phyloP scores from a whole-genome alignment of 2,888 invertebrate species.

The Euplexia lucipara region DNA sequence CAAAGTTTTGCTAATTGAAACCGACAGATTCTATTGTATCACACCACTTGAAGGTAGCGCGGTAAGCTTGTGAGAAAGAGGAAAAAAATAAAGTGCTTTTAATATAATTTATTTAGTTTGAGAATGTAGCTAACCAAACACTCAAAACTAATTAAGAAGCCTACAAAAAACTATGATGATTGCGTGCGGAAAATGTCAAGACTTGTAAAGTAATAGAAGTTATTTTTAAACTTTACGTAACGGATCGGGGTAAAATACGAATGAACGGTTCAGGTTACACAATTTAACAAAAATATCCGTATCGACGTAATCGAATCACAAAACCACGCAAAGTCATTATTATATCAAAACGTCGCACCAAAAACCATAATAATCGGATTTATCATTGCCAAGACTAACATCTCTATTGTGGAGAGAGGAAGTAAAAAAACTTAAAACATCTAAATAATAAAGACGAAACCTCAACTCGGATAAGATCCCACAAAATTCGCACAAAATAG shows the following conservation, averaged over 20 bases:
- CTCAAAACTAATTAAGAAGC: neutral
- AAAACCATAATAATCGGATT: slow-evolving; percentile 54
- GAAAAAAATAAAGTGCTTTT: slow-evolving; percentile 43
- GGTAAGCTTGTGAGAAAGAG: slow-evolving; percentile 69
- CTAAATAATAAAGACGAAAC: slow-evolving; percentile 47
- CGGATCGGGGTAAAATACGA: neutral
- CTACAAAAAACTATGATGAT: neutral
- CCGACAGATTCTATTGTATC: slow-evolving; percentile 75
- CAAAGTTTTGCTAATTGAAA: slow-evolving; percentile 76
- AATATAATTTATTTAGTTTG: neutral
- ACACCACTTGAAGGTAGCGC: slow-evolving; percentile 68
- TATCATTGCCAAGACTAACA: slow-evolving; percentile 41
- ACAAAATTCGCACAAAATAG: slow-evolving; percentile 63
- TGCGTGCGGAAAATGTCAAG: neutral
- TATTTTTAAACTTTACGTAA: neutral
- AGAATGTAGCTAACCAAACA: neutral
- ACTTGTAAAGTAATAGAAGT: neutral
- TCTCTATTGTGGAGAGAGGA: slow-evolving; percentile 37
- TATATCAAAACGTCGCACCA: slow-evolving; percentile 33
- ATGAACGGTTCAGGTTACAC: neutral
- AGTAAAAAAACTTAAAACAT: slow-evolving; percentile 30
- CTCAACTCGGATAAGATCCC: slow-evolving; percentile 58
- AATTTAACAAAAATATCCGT: slow-evolving; percentile 16
- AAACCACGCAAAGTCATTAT: slow-evolving; percentile 42
- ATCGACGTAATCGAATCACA: slow-evolving; percentile 26